These are phyloP conservation scores for Myiozetetes cayanensis DNA, from an alignment of 2,113 vertebrate species.

Conservation along the genomic window DNA sequence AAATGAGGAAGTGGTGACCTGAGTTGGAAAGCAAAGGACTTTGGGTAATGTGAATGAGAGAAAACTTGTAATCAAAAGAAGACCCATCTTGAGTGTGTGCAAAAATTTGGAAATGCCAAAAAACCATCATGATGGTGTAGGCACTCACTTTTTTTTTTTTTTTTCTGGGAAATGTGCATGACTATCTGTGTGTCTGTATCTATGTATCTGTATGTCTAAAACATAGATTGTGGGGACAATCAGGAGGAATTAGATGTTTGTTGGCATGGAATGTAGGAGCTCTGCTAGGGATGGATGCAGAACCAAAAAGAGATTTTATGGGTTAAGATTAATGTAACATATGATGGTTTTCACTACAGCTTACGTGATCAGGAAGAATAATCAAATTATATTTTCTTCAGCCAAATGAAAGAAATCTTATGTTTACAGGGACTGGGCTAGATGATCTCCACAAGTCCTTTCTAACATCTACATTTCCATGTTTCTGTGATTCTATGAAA, in stretches of 20 bases:
- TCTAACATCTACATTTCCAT: background rate
- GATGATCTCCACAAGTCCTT: background rate
- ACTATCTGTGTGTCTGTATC: background rate
- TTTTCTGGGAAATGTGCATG: background rate
- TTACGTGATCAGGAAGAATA: background rate
- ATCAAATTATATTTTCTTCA: background rate
- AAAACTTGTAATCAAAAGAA: background rate
- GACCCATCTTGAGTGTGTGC: background rate
- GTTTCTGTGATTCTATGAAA: background rate
- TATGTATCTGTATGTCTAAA: background rate
- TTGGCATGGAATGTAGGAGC: background rate
- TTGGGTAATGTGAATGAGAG: background rate
- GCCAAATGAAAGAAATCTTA: background rate
- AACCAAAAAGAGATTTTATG: background rate
- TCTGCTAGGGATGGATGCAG: background rate
- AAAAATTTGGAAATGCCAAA: background rate
- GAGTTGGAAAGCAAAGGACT: background rate
- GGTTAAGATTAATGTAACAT: accelerated
- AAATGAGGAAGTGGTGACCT: background rate
- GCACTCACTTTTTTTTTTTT: background rate
- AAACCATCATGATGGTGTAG: background rate
- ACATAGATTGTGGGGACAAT: background rate
- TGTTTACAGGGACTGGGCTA: background rate
- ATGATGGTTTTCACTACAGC: background rate
- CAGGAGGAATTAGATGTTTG: background rate